Percentiles rank a stretch among this genome's conserved stretches.
These are phyloP conservation scores for Limanda limanda DNA, from an alignment of 2,113 vertebrate genomes.

Conservation along the genomic window DNA sequence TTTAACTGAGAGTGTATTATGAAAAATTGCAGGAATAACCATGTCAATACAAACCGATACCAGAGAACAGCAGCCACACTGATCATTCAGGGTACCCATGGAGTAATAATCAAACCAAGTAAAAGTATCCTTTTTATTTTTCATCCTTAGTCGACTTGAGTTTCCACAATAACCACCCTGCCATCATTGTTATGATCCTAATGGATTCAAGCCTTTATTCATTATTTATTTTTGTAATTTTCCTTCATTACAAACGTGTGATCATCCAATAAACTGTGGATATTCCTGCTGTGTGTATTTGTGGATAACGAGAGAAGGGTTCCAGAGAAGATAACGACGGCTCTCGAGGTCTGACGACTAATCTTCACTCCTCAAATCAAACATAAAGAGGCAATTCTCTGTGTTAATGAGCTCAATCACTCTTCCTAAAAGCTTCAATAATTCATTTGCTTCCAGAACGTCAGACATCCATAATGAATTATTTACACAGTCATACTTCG, in stretches of 20 bases:
- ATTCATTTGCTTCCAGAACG: slow-evolving; percentile 63
- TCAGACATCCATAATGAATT: slow-evolving; percentile 73
- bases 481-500: slow-evolving; percentile 62
- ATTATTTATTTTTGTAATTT: neutral
- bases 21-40: too few relatives aligned
- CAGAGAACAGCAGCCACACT: too few relatives aligned
- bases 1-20: too few relatives aligned
- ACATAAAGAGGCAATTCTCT: slow-evolving; percentile 51
- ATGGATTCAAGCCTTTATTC: neutral
- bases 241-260: neutral
- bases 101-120: too few relatives aligned
- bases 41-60: too few relatives aligned
- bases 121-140: too few relatives aligned
- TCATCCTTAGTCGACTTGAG: neutral
- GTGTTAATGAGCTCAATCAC: slow-evolving; percentile 65
- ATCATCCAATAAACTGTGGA: neutral
- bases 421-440: slow-evolving; percentile 58
- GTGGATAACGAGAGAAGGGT: neutral
- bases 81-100: too few relatives aligned
- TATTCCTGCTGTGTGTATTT: neutral
- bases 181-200: neutral
- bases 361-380: slow-evolving; percentile 62
- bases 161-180: neutral
- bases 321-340: neutral
- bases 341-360: slow-evolving; percentile 21